A percentile compares a stretch with the other conserved stretches of the same genome.
Conservation (phyloP, 1,140 invertebrate genomes). For the Zophobas morio region DNA sequence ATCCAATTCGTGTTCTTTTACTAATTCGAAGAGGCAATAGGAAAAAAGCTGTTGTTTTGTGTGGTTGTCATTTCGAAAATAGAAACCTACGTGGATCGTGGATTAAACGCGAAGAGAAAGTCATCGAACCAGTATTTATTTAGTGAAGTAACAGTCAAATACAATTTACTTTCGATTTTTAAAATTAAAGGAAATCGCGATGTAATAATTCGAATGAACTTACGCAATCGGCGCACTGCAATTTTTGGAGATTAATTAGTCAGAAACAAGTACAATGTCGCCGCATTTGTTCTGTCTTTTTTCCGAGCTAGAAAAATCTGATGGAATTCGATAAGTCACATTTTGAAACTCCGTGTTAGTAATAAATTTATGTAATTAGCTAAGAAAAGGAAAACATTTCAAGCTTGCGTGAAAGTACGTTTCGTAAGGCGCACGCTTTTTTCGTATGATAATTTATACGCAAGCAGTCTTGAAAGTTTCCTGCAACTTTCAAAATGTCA, state of each 20-base stretch:
- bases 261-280: background rate
- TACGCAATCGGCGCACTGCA: conserved; percentile 24
- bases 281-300: conserved; percentile 13
- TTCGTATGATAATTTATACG: conserved; percentile 17
- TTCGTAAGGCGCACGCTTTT: conserved; percentile 28
- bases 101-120: conserved; percentile 45
- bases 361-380: conserved; percentile 33
- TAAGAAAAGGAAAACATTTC: conserved; percentile 25
- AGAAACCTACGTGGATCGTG: conserved; percentile 35
- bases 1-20: conserved; percentile 8
- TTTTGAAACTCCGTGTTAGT: conserved; percentile 7
- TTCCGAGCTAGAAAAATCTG: background rate
- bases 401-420: conserved; percentile 28
- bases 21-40: conserved; percentile 13
- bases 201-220: conserved; percentile 15
- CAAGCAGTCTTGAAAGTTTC: conserved; percentile 7
- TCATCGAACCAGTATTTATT: conserved; percentile 41
- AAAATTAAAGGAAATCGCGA: conserved; percentile 46
- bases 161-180: conserved; percentile 47
- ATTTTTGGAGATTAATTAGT: background rate
- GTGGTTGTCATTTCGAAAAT: conserved; percentile 32
- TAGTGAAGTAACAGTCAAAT: conserved; percentile 45
- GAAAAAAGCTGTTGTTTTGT: background rate
- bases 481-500: conserved; percentile 18
- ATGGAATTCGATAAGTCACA: background rate